A percentile compares a stretch with the other conserved stretches of the same genome.
Conservation (phyloP, 2,113 vertebrate species). For the Petrocephalus microphthalmus region DNA sequence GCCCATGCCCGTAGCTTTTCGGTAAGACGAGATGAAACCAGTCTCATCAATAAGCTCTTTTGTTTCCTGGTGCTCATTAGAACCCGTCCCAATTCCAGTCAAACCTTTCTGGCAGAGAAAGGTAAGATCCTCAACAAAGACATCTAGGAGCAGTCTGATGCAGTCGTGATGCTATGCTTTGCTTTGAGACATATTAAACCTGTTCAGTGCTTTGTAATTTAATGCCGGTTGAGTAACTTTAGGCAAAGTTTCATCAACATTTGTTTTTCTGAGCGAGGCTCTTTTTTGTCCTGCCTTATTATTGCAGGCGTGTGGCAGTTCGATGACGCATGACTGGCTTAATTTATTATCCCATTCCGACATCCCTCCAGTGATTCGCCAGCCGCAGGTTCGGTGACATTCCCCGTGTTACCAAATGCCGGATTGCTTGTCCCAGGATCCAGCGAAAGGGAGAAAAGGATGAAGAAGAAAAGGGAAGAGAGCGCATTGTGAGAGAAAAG, state of each 20-base stretch:
- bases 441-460: background rate
- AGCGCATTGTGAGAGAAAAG: background rate
- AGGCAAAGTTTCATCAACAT: slow-evolving; percentile 36
- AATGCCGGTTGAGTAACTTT: slow-evolving; percentile 34
- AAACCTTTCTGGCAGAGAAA: background rate
- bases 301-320: slow-evolving; percentile 40
- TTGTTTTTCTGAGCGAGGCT: slow-evolving; percentile 29
- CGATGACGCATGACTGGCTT: slow-evolving; percentile 48
- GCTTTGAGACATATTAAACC: background rate
- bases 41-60: background rate
- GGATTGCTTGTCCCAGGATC: background rate
- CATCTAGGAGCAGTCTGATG: background rate
- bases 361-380: slow-evolving; percentile 42
- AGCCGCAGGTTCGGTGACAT: slow-evolving; percentile 25
- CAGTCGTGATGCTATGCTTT: background rate
- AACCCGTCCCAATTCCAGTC: background rate
- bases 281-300: slow-evolving; percentile 30
- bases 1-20: background rate
- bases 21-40: background rate
- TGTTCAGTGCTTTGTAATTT: slow-evolving; percentile 20
- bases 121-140: background rate
- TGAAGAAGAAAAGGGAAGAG: background rate
- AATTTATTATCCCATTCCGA: slow-evolving; percentile 45
- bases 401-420: background rate
- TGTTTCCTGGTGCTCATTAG: background rate